Conservation (phyloP, 2,797 vertebrate genomes). For the Fistularia tabacaria region DNA sequence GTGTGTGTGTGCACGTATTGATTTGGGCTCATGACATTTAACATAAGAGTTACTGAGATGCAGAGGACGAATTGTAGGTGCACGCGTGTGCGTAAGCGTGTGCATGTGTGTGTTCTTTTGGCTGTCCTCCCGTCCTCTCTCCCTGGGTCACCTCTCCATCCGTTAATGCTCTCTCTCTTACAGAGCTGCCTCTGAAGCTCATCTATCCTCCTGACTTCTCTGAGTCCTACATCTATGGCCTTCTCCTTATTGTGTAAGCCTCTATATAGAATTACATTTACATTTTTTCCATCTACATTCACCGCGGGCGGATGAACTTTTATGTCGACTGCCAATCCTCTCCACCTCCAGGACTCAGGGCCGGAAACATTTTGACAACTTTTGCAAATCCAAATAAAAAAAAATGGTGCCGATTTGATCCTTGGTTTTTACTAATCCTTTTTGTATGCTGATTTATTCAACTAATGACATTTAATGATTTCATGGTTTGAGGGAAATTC, state of each 20-base stretch:
- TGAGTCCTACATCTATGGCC: slow-evolving; percentile 69
- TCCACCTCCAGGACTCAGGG: not conserved
- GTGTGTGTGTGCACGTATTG: not conserved
- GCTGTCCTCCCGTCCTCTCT: not conserved
- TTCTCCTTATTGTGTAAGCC: slow-evolving; percentile 75
- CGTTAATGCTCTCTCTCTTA: slow-evolving; percentile 17
- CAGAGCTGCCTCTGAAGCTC: slow-evolving; percentile 77
- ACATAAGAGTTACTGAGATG: slow-evolving; percentile 2
- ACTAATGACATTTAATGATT: too few relatives aligned
- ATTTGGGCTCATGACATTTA: slow-evolving; percentile 1
- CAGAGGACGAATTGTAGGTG: not conserved
- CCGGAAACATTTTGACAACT: not conserved
- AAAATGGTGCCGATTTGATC: too few relatives aligned
- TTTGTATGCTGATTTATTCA: too few relatives aligned
- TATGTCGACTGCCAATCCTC: not conserved
- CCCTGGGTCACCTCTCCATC: slow-evolving; percentile 14
- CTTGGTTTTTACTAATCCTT: too few relatives aligned
- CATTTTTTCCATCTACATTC: slow-evolving; percentile 15
- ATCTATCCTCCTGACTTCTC: slow-evolving; percentile 75
- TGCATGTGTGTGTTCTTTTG: slow-evolving; percentile 5
- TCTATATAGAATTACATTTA: slow-evolving; percentile 26
- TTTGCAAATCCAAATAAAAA: not conserved
- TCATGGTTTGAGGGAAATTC: too few relatives aligned
- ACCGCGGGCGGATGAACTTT: not conserved
- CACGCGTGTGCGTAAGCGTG: not conserved